Percentiles rank a stretch among this genome's conserved stretches.
Conservation (phyloP, 2,888 invertebrate genomes). For the Drosophila nigricruria region DNA sequence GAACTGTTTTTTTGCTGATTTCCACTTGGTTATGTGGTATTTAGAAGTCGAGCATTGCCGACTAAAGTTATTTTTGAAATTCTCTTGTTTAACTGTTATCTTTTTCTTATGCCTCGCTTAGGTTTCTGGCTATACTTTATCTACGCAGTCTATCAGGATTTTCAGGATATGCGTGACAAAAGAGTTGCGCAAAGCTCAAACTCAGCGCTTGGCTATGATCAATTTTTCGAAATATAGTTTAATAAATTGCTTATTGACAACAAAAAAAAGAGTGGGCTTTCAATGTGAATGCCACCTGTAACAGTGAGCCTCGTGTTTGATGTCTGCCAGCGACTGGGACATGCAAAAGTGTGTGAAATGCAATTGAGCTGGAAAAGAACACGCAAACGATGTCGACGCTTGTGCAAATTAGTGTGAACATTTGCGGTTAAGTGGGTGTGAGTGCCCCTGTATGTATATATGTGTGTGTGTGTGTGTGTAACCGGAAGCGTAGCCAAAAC, state of each 20-base stretch:
- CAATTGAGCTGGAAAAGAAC: constrained; percentile 72
- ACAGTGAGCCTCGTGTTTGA: constrained; percentile 4
- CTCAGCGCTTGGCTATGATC: background rate
- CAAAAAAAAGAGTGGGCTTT: no score
- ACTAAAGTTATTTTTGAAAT: no score
- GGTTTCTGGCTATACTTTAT: constrained; percentile 57
- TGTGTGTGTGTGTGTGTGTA: constrained; percentile 31
- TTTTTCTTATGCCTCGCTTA: constrained; percentile 10
- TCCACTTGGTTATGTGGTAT: no score
- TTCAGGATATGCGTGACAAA: constrained; percentile 18
- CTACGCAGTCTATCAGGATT: constrained; percentile 40
- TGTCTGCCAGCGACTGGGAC: constrained; percentile 20
- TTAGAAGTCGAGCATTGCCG: no score
- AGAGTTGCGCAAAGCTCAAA: background rate
- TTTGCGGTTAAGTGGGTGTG: constrained; percentile 49
- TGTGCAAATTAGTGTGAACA: constrained; percentile 76
- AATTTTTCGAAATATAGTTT: background rate
- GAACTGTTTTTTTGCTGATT: no score
- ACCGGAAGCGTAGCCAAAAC: constrained; percentile 57
- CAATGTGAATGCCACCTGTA: background rate
- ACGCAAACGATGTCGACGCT: constrained; percentile 52
- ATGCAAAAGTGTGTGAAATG: constrained; percentile 55
- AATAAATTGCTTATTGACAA: no score
- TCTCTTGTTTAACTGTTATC: no score
- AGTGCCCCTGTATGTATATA: constrained; percentile 24